Evolutionary conservation across 2,797 vertebrate species (phyloP).

Genomic region (Denticeps clupeoides): DNA sequence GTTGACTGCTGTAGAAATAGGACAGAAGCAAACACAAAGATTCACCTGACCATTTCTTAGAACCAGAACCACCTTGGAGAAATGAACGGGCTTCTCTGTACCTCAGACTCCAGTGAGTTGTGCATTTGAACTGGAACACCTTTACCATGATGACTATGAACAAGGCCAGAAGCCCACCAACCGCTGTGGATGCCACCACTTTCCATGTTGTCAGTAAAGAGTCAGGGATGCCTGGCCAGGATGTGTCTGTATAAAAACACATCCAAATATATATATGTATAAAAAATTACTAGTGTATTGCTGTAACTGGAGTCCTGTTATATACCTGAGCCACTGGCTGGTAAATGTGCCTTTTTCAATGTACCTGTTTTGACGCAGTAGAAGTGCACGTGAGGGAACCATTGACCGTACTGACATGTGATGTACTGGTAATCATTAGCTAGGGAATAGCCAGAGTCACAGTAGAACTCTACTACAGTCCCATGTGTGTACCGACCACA

Average conservation of each 20-base stretch:
- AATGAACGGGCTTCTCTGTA: constrained; percentile 24
- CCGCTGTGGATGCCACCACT: constrained; percentile 73
- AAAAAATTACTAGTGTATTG: too few species aligned
- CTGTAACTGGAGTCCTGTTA: too few species aligned
- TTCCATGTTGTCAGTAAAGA: constrained; percentile 76
- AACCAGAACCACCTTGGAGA: background rate
- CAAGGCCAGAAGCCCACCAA: constrained; percentile 67
- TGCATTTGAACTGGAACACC: constrained; percentile 75
- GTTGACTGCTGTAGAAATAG: constrained; percentile 47
- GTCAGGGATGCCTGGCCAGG: constrained; percentile 64
- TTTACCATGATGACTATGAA: constrained; percentile 70
- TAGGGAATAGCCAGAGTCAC: constrained; percentile 70
- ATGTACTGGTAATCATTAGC: constrained; percentile 78
- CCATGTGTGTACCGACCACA: constrained; percentile 73
- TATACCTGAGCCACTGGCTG: too few species aligned
- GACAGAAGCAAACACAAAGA: background rate
- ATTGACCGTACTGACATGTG: constrained; percentile 74
- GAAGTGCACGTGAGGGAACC: constrained; percentile 73
- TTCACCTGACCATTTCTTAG: too few species aligned
- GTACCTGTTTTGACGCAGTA: constrained; percentile 69
- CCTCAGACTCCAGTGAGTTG: constrained; percentile 66
- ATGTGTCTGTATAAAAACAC: constrained; percentile 57
- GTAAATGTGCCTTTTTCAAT: background rate
- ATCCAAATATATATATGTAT: too few species aligned
- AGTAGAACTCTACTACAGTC: constrained; percentile 76